Conservation (phyloP, 2,113 vertebrate genomes). For the Pituophis catenifer region DNA sequence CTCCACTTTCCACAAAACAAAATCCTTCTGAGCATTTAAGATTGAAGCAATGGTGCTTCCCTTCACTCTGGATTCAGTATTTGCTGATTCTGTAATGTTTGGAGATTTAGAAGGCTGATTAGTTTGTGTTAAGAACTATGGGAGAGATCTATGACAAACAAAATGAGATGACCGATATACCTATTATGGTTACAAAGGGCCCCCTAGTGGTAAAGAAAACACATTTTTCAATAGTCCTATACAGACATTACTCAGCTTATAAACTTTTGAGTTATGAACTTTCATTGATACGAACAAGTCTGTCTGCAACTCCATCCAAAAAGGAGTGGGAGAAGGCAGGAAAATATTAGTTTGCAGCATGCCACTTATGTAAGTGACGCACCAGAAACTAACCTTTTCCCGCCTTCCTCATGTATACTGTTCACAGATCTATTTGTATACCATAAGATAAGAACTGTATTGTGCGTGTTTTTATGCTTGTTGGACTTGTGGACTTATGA, state of each 20-base stretch:
- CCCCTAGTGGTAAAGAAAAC: slow-evolving; percentile 30
- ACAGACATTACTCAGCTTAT: not conserved
- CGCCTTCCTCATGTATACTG: not conserved
- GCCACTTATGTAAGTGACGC: not conserved
- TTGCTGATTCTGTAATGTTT: not conserved
- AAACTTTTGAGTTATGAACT: not conserved
- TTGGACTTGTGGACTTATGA: not conserved
- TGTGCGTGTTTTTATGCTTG: not conserved
- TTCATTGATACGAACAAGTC: not conserved
- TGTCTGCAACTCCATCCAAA: not conserved
- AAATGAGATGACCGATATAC: fast-evolving
- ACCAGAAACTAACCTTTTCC: not conserved
- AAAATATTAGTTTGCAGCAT: not conserved
- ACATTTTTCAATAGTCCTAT: not conserved
- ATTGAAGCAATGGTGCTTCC: not conserved
- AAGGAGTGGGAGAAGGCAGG: not conserved
- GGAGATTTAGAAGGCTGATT: not conserved
- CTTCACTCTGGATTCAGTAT: not conserved
- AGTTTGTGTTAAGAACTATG: not conserved
- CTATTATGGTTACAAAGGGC: slow-evolving; percentile 7
- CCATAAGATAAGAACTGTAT: not conserved
- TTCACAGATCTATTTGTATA: not conserved
- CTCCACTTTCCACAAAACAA: not conserved
- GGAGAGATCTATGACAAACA: not conserved
- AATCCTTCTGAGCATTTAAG: not conserved